Evolutionary conservation across 2,797 vertebrate genomes (phyloP).

Genomic region (Macropus fuliginosus): DNA sequence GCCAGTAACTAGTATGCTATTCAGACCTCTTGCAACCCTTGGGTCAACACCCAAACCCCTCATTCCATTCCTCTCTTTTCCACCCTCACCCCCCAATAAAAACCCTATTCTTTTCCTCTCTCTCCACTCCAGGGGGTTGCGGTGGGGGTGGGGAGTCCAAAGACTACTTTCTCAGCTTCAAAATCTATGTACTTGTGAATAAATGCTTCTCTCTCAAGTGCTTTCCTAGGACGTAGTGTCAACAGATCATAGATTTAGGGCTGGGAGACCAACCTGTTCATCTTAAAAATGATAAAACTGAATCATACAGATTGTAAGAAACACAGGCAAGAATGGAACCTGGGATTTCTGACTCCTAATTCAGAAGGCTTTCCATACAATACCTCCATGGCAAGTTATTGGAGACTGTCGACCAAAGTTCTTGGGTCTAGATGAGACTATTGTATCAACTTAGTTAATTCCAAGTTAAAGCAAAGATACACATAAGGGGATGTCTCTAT

Average conservation of each 20-base stretch:
- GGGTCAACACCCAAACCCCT: background rate
- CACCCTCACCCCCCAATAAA: background rate
- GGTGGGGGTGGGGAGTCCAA: background rate
- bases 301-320: background rate
- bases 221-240: background rate
- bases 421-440: background rate
- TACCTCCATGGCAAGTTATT: background rate
- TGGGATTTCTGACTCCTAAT: background rate
- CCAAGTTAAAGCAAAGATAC: background rate
- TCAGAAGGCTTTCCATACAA: background rate
- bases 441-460: background rate
- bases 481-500: background rate
- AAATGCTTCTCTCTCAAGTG: background rate
- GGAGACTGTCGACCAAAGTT: background rate
- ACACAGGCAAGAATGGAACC: background rate
- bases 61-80: background rate
- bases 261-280: background rate
- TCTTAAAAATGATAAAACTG: background rate
- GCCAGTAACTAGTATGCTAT: background rate
- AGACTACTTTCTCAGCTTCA: background rate
- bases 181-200: background rate
- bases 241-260: background rate
- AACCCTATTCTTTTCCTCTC: background rate
- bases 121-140: background rate
- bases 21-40: background rate